These are phyloP conservation scores for Scalopus aquaticus DNA, from an alignment of 2,113 vertebrate genomes.

Conservation along the genomic window DNA sequence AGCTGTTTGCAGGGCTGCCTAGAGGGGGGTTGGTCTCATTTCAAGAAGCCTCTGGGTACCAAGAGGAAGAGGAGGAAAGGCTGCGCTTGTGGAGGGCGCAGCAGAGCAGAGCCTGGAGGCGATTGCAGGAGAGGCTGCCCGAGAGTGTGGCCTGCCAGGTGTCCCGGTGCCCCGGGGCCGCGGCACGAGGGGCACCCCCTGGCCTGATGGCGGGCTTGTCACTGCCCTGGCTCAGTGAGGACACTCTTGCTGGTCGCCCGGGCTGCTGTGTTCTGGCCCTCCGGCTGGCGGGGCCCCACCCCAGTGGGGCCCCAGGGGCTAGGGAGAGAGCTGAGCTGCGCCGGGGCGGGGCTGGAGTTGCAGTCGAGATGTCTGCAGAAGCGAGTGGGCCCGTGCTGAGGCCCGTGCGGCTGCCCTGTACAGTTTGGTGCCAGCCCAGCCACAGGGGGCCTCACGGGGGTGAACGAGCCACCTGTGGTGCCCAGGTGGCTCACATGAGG, in stretches of 20 bases:
- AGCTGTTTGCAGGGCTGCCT: not conserved
- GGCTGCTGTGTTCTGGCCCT: no score
- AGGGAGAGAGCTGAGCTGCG: not conserved
- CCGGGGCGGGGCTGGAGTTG: not conserved
- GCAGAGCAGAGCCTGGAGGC: no score
- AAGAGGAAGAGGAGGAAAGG: not conserved
- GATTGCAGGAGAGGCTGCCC: no score
- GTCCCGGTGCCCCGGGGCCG: no score
- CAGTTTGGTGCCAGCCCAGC: not conserved
- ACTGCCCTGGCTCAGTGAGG: no score
- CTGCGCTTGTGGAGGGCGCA: no score
- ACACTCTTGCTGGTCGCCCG: no score
- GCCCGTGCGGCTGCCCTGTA: not conserved
- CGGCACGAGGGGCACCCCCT: not conserved
- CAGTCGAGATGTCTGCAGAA: not conserved
- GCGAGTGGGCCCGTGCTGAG: fast-evolving
- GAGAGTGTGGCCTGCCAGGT: no score
- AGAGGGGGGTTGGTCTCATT: not conserved
- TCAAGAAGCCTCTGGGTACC: not conserved
- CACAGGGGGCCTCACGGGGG: not conserved
- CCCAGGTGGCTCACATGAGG: no score
- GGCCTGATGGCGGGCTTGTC: no score
- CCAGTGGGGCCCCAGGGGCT: no score
- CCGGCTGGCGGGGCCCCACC: not conserved
- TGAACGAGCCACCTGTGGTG: not conserved